phyloP scores from a whole-genome alignment of 1,140 invertebrate species.

The Eurytemora carolleeae region DNA sequence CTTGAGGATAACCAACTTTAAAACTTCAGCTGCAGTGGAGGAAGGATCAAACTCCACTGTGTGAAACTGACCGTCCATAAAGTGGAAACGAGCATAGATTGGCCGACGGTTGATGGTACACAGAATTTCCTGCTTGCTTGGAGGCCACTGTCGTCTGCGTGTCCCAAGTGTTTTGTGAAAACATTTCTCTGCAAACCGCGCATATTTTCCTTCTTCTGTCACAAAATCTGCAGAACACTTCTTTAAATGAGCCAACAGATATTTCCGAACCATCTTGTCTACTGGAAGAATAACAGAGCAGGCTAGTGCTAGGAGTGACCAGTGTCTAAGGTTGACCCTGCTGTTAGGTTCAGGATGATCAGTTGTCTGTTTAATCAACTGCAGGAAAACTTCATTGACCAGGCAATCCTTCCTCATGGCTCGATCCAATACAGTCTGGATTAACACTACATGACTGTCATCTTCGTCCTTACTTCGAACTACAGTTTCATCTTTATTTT shows the following conservation, averaged over 20 bases:
- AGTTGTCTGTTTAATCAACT: constrained; percentile 56
- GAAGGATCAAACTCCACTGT: constrained; percentile 85
- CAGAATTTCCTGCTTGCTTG: constrained; percentile 74
- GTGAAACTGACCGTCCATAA: constrained; percentile 85
- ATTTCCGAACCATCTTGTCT: constrained; percentile 45
- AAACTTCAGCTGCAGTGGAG: constrained; percentile 69
- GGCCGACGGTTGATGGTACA: constrained; percentile 73
- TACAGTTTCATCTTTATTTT: background rate
- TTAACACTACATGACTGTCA: constrained; percentile 65
- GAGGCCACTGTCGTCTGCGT: constrained; percentile 65
- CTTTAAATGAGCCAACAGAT: constrained; percentile 64
- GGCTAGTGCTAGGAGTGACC: constrained; percentile 70
- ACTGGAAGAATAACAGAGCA: constrained; percentile 70
- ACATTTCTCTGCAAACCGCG: constrained; percentile 78
- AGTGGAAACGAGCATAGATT: constrained; percentile 72
- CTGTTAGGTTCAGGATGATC: constrained; percentile 66
- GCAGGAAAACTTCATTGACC: constrained; percentile 72
- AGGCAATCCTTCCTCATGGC: constrained; percentile 71
- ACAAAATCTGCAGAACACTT: constrained; percentile 67
- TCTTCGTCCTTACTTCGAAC: constrained; percentile 29
- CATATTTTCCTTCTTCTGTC: constrained; percentile 82
- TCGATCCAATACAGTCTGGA: constrained; percentile 68
- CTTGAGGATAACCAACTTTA: constrained; percentile 71
- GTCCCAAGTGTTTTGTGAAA: constrained; percentile 65
- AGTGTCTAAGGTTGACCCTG: constrained; percentile 63